Conservation (phyloP, 2,113 vertebrate species). For the Lepus timidus region DNA sequence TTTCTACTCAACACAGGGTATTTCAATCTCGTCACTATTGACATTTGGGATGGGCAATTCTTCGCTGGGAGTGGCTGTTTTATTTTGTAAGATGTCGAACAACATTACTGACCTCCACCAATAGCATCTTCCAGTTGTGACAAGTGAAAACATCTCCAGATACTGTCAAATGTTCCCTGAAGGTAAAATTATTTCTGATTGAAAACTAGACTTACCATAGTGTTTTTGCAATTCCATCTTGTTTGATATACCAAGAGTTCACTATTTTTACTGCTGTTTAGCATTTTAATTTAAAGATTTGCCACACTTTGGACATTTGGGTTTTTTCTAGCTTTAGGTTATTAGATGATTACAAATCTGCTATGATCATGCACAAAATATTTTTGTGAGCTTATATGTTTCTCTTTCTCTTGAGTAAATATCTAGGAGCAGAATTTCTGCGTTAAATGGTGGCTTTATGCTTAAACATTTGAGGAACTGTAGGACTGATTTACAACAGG, state of each 20-base stretch:
- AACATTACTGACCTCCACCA: neutral
- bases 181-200: neutral
- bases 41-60: neutral
- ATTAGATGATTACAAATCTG: neutral
- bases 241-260: neutral
- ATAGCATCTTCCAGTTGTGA: neutral
- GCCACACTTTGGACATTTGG: neutral
- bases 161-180: neutral
- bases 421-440: neutral
- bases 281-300: neutral
- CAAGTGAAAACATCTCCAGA: neutral
- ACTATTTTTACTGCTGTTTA: conserved; percentile 14
- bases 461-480: conserved; percentile 11
- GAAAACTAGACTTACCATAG: neutral
- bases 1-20: neutral
- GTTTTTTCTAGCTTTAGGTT: neutral
- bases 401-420: neutral
- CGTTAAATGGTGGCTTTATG: neutral
- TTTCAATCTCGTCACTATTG: neutral
- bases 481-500: neutral
- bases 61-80: neutral
- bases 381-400: neutral
- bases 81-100: neutral
- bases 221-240: neutral
- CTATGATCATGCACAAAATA: neutral